Evolutionary conservation across 2,888 invertebrate species (phyloP), one percentile per base, ranked within the genome.

Genomic region (Slavum lentiscoides): DNA sequence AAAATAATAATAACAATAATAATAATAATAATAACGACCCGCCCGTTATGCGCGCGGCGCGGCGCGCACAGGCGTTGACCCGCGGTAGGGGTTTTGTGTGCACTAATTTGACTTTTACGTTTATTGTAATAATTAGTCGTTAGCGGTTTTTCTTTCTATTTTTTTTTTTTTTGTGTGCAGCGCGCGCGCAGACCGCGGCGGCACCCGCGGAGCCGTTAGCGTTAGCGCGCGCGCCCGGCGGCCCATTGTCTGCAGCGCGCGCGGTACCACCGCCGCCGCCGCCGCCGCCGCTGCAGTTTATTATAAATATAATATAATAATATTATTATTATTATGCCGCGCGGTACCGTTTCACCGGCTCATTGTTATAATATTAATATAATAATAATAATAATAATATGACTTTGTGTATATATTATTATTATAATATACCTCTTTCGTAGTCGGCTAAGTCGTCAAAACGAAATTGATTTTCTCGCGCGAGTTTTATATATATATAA

Each of bases 61-160:
- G 15, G 39, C n/a, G 15, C 6, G 53, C 61, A 72, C 53, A 58
- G 72, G 72, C 39, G 70, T 72, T 80, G 70, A 80, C 80, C 80
- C 80, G 58, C 80, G 64, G 70, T 80, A 64, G 80, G 80, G 80
- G 80, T 58, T 80, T 80, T 64, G 55, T 23, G 64, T 64, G 80
- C 80, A 80, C 80, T 80, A 72, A 80, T 80, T 77, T 66, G 80
- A 80, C 72, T 80, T 72, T 72, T 80, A 30, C 62, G 80, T 80
- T 64, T 64, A 77, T 77, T 77, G 53, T 30, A 30, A 7, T 64
- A 70, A 77, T 77, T 70, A 77, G 77, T 70, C 77, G 62, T 77
- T 70, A 70, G 62, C 55, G 70, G 80, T 72, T 72, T 30, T 30
- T 30, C n/a, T n/a, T n/a, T n/a, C n/a, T n/a, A n/a, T 30, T 30